Percentiles rank a stretch among this genome's conserved stretches.
Evolutionary conservation across 1,140 invertebrate genomes (phyloP).

Genomic region (Drosophila willistoni): DNA sequence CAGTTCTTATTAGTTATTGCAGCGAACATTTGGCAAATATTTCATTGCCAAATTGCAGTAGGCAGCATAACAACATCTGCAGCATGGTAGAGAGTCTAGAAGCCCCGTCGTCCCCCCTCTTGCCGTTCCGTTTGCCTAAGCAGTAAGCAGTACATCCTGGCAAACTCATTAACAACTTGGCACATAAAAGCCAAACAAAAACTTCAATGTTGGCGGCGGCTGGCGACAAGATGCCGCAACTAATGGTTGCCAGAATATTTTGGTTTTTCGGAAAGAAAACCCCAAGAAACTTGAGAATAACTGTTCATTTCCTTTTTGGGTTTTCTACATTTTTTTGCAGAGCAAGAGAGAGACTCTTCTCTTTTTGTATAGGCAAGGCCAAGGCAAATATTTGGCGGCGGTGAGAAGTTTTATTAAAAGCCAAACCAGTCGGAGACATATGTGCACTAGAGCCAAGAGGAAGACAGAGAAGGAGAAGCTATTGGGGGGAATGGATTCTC

Average conservation of each 20-base stretch:
- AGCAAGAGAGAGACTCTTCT: conserved; percentile 6
- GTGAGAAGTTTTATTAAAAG: conserved; percentile 77
- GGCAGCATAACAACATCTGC: conserved; percentile 46
- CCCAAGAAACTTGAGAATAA: conserved; percentile 15
- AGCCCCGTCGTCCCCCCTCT: background rate
- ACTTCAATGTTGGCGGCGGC: conserved; percentile 31
- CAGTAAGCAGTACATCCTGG: conserved; percentile 13
- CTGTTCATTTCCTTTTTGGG: conserved; percentile 13
- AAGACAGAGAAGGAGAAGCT: background rate
- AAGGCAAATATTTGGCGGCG: conserved; percentile 59
- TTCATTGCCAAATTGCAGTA: conserved; percentile 63
- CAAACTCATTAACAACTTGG: conserved; percentile 81
- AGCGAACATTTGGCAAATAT: conserved; percentile 38
- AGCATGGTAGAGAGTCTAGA: conserved; percentile 19
- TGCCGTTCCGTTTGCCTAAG: background rate
- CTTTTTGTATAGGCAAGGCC: conserved; percentile 44
- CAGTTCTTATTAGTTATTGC: conserved; percentile 36
- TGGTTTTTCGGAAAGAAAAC: conserved; percentile 38
- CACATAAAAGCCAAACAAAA: conserved; percentile 68
- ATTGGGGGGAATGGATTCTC: background rate
- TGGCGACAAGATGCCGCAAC: conserved; percentile 69
- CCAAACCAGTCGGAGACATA: conserved; percentile 67
- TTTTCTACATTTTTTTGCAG: too few species aligned
- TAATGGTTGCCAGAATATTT: conserved; percentile 68
- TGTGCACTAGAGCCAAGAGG: conserved; percentile 36